Evolutionary conservation across 53 echinoderm and acorn worm species (phyloP).

Genomic region (Mesocentrotus franciscanus): DNA sequence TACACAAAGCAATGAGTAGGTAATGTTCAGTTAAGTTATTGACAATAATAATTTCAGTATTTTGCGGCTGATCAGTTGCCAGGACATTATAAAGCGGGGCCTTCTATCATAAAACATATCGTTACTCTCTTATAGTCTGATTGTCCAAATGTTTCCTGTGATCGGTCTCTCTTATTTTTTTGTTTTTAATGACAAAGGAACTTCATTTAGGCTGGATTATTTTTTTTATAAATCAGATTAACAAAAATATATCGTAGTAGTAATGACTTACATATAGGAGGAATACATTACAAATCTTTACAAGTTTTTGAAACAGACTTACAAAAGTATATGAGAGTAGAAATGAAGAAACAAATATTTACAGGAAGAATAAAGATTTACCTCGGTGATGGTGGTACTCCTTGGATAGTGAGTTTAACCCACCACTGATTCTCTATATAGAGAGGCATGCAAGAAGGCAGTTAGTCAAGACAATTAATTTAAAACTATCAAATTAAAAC

Average conservation of each 20-base stretch:
- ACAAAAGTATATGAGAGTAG: neutral
- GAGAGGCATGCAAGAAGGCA: neutral
- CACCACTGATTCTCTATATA: slow-evolving; percentile 72
- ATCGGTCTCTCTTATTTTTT: neutral
- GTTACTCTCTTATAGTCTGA: neutral
- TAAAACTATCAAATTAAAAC: neutral
- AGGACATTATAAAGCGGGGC: neutral
- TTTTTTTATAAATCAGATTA: too few relatives aligned
- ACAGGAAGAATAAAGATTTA: neutral
- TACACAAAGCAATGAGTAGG: neutral
- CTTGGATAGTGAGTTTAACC: slow-evolving; percentile 71
- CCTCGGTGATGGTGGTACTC: slow-evolving; percentile 81
- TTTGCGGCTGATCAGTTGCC: neutral
- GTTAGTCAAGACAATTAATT: neutral
- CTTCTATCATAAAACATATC: neutral
- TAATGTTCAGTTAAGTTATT: too few relatives aligned
- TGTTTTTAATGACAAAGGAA: neutral
- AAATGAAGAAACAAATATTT: neutral
- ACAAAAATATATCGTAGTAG: too few relatives aligned
- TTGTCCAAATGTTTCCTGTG: neutral
- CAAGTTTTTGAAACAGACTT: too few relatives aligned
- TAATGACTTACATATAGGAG: too few relatives aligned
- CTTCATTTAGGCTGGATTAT: neutral
- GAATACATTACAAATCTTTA: too few relatives aligned
- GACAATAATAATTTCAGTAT: neutral